A percentile compares a stretch with the other conserved stretches of the same genome.
Evolutionary conservation across 2,113 vertebrate species (phyloP).

Genomic region (Pygoscelis antarcticus): DNA sequence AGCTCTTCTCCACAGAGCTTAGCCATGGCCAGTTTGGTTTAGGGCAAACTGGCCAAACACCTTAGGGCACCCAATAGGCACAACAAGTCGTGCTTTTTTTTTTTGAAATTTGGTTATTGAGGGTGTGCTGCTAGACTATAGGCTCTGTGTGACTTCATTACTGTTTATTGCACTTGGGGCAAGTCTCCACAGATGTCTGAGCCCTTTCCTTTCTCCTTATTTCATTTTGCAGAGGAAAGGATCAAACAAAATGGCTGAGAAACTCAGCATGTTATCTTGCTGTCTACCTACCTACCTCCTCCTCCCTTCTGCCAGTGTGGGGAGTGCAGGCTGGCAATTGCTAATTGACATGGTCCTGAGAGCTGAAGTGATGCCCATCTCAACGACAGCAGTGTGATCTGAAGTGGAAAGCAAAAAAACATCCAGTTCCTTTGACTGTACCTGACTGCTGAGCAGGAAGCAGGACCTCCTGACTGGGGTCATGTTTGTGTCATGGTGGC

Average conservation of each 20-base stretch:
- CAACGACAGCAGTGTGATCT: background rate
- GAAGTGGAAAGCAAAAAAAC: background rate
- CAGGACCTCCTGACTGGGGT: background rate
- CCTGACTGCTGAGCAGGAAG: background rate
- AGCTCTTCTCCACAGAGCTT: background rate
- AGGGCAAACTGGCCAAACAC: background rate
- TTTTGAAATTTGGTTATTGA: background rate
- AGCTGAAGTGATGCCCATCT: background rate
- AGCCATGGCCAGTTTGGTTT: background rate
- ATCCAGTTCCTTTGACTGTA: background rate
- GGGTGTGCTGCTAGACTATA: background rate
- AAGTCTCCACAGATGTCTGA: background rate
- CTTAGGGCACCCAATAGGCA: background rate
- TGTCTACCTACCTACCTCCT: background rate
- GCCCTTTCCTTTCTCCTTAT: background rate
- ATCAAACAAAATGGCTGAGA: background rate
- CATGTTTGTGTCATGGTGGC: background rate
- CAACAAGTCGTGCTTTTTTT: background rate
- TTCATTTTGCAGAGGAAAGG: background rate
- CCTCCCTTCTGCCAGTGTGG: background rate
- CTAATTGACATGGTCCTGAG: background rate
- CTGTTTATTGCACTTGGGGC: background rate
- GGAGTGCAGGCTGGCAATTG: background rate
- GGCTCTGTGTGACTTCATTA: background rate
- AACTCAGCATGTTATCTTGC: background rate